A percentile compares a stretch with the other conserved stretches of the same genome.
Conservation (phyloP, 2,797 vertebrate genomes). For the Anableps anableps region DNA sequence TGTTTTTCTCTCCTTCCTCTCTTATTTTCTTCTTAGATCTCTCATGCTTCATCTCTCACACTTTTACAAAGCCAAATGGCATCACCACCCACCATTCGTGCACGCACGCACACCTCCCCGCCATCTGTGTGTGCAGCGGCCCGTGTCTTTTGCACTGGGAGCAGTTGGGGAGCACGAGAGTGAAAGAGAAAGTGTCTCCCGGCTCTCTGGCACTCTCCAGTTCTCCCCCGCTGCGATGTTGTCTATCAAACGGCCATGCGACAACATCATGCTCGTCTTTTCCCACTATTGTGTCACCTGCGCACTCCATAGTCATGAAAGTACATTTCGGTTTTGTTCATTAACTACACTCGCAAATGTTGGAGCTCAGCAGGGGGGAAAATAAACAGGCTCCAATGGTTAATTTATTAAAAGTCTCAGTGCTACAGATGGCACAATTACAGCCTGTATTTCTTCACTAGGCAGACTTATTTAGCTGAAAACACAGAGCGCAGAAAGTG, state of each 20-base stretch:
- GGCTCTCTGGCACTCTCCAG: constrained; percentile 52
- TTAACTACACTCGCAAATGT: constrained; percentile 36
- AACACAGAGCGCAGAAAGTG: neutral
- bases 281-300: constrained; percentile 35
- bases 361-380: constrained; percentile 36
- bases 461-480: constrained; percentile 21
- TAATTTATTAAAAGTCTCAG: constrained; percentile 47
- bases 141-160: constrained; percentile 74
- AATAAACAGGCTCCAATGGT: constrained; percentile 57
- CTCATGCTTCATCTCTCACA: constrained; percentile 52
- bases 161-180: constrained; percentile 69
- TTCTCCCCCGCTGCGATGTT: constrained; percentile 59
- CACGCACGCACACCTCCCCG: constrained; percentile 52
- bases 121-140: constrained; percentile 80
- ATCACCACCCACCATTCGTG: constrained; percentile 54
- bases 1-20: constrained; percentile 38
- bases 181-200: constrained; percentile 72
- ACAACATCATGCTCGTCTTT: constrained; percentile 45
- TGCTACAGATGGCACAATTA: constrained; percentile 40
- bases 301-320: constrained; percentile 22
- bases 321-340: constrained; percentile 41
- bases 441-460: constrained; percentile 21
- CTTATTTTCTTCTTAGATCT: constrained; percentile 30
- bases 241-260: constrained; percentile 65
- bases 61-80: constrained; percentile 65